Evolutionary conservation across 1,140 invertebrate species (phyloP).

Genomic region (Drosophila setifemur): DNA sequence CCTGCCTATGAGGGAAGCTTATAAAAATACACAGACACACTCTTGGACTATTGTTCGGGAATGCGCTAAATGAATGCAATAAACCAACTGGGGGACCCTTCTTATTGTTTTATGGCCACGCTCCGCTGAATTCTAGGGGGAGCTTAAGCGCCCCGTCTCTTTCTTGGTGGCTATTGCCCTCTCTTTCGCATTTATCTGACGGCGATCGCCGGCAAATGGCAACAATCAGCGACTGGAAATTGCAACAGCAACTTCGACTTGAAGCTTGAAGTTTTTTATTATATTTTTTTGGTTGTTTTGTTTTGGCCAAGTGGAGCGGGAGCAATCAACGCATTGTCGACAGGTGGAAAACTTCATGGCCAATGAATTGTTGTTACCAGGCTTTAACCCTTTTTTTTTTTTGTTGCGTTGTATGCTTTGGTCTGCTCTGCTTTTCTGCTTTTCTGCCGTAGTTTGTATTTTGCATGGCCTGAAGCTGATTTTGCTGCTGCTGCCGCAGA

Average conservation of each 20-base stretch:
- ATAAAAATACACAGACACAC: constrained; percentile 31
- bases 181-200: constrained; percentile 15
- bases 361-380: constrained; percentile 57
- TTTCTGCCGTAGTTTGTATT: constrained; percentile 22
- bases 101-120: constrained; percentile 53
- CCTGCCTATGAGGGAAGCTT: constrained; percentile 39
- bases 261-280: constrained; percentile 4
- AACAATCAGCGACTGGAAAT: constrained; percentile 56
- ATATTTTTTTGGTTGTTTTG: constrained; percentile 12
- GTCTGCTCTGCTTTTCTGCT: not conserved
- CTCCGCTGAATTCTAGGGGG: constrained; percentile 37
- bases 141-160: not conserved
- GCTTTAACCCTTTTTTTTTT: constrained; percentile 6
- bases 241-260: constrained; percentile 31
- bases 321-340: constrained; percentile 76
- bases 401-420: not conserved
- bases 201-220: constrained; percentile 65
- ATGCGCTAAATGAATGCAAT: constrained; percentile 72
- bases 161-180: not conserved
- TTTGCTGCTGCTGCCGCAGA: constrained; percentile 48
- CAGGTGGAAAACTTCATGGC: constrained; percentile 74
- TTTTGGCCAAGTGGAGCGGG: constrained; percentile 35
- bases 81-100: constrained; percentile 50
- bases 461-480: constrained; percentile 44
- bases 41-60: constrained; percentile 19